Conservation (phyloP, 2,113 vertebrate genomes). For the Alligator mississippiensis region DNA sequence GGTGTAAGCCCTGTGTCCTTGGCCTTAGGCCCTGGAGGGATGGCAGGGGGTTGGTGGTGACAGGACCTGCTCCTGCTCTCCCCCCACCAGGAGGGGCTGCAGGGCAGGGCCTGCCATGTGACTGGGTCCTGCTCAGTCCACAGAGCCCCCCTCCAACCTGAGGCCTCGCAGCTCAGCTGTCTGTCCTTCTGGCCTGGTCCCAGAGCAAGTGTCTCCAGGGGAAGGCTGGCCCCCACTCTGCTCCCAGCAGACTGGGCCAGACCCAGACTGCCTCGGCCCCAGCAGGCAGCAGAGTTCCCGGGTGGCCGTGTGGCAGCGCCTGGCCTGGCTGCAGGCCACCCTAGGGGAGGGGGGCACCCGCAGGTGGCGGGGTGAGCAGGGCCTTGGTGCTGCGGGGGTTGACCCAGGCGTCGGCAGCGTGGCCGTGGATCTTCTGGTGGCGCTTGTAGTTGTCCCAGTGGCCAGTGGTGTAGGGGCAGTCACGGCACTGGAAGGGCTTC, state of each 20-base stretch:
- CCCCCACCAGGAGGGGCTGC: too few species aligned
- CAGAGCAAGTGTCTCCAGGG: background rate
- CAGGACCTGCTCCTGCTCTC: too few species aligned
- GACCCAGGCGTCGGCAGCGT: constrained; percentile 86
- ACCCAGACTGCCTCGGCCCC: too few species aligned
- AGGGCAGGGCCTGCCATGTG: too few species aligned
- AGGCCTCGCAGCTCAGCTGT: background rate
- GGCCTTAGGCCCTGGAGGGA: background rate
- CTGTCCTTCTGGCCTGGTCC: background rate
- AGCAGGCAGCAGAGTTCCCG: too few species aligned
- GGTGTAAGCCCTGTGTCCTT: too few species aligned
- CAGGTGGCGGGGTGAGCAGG: constrained; percentile 58
- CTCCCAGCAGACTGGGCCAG: too few species aligned
- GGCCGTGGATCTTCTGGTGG: constrained; percentile 96
- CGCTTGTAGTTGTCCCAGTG: constrained; percentile 99
- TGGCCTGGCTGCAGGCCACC: constrained; percentile 33
- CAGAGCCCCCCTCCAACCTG: background rate
- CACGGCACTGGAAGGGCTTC: constrained; percentile 93
- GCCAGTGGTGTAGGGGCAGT: constrained; percentile 95
- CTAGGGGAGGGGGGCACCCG: constrained; percentile 54
- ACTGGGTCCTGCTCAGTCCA: background rate
- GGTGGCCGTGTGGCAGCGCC: too few species aligned
- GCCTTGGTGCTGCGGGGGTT: constrained; percentile 45
- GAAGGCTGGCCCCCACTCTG: too few species aligned
- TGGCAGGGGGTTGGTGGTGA: too few species aligned